These are phyloP conservation scores for Callipepla californica DNA, from an alignment of 2,113 vertebrate genomes.

Conservation along the genomic window DNA sequence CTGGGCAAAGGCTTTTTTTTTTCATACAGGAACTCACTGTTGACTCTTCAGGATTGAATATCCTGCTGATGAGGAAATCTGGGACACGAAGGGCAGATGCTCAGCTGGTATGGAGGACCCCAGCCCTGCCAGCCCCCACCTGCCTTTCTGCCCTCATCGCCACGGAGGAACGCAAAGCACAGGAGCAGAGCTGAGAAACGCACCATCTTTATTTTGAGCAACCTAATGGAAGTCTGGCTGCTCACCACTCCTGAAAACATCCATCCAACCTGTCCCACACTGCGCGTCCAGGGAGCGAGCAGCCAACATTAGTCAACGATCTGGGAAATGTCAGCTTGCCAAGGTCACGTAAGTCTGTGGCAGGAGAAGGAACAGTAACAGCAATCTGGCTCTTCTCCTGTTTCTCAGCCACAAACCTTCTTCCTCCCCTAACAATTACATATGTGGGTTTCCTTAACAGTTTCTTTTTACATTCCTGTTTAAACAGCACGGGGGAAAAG, in stretches of 20 bases:
- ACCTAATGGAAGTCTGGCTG: slow-evolving; percentile 1
- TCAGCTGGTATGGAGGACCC: not conserved
- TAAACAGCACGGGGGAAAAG: slow-evolving; percentile 74
- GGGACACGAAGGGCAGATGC: not conserved
- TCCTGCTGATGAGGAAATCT: slow-evolving; percentile 37
- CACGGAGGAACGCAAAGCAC: not conserved
- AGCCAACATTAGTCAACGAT: not conserved
- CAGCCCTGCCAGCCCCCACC: accelerated
- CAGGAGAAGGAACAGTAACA: slow-evolving; percentile 50
- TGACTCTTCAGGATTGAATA: slow-evolving; percentile 42
- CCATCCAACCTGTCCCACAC: not conserved
- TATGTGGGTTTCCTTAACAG: slow-evolving; percentile 72
- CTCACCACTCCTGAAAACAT: slow-evolving; percentile 10
- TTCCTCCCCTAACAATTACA: slow-evolving; percentile 64
- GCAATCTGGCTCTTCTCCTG: slow-evolving; percentile 51
- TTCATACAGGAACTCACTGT: slow-evolving; percentile 42
- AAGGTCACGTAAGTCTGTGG: slow-evolving; percentile 52
- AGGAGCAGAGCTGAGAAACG: not conserved
- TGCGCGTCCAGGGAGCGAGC: not conserved
- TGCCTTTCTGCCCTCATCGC: not conserved
- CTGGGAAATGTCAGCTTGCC: slow-evolving; percentile 3
- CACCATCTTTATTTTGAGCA: not conserved
- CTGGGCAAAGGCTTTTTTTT: not conserved
- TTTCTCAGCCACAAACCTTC: slow-evolving; percentile 56
- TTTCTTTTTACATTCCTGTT: slow-evolving; percentile 75